phyloP scores from a whole-genome alignment of 2,113 vertebrate genomes.

The Laticauda laticaudata region DNA sequence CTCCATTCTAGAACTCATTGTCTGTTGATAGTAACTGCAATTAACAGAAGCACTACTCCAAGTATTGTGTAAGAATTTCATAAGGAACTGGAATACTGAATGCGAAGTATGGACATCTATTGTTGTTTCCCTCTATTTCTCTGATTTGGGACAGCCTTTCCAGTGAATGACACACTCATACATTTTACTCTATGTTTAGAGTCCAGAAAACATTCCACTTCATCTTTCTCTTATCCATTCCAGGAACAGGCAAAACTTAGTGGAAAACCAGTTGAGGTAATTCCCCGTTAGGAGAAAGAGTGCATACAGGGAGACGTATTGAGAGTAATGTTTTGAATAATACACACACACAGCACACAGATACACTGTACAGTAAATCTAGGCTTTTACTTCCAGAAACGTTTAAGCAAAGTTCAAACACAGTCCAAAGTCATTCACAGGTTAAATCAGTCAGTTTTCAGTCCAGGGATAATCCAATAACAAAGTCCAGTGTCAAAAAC shows the following conservation, averaged over 20 bases:
- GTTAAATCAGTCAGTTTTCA: too few species aligned
- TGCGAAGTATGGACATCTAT: not conserved
- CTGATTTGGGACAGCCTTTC: not conserved
- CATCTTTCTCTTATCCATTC: not conserved
- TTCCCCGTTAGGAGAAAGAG: too few species aligned
- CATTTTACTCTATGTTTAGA: not conserved
- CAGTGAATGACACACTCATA: not conserved
- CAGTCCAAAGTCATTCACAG: too few species aligned
- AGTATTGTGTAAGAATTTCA: not conserved
- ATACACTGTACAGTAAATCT: too few species aligned
- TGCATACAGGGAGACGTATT: too few species aligned
- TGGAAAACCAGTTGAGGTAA: not conserved
- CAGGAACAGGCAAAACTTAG: not conserved
- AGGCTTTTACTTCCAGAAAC: too few species aligned
- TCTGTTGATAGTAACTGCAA: not conserved
- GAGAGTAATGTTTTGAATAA: too few species aligned
- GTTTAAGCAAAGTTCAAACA: too few species aligned
- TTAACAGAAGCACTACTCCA: not conserved
- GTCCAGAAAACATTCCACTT: not conserved
- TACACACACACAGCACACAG: too few species aligned
- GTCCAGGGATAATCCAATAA: too few species aligned
- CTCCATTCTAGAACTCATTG: not conserved
- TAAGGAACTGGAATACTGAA: not conserved
- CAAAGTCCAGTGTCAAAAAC: too few species aligned
- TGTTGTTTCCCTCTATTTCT: not conserved